Percentiles rank a stretch among this genome's conserved stretches.
Evolutionary conservation across 2,888 invertebrate genomes (phyloP).

Genomic region (Lepeophtheirus nordmannii): DNA sequence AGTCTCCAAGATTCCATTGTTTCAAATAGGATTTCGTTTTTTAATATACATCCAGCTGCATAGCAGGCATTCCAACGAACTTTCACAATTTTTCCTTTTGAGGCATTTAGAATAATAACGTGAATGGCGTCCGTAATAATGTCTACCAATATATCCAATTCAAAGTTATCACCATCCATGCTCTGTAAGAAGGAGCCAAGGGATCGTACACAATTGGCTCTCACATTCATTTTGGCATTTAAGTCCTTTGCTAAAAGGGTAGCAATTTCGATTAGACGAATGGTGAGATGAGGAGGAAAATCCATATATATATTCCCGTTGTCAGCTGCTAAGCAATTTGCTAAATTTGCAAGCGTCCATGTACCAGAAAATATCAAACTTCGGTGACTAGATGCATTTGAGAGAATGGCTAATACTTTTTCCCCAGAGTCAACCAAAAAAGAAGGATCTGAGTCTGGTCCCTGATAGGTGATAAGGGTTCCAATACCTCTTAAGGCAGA

Average conservation of each 20-base stretch:
- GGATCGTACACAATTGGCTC: conserved; percentile 11
- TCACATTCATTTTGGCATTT: conserved; percentile 8
- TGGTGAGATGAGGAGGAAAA: conserved; percentile 10
- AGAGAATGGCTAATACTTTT: not conserved
- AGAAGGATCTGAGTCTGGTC: not conserved
- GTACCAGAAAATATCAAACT: conserved; percentile 1
- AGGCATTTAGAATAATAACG: conserved; percentile 1
- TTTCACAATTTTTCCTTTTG: conserved; percentile 8
- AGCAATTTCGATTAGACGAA: not conserved
- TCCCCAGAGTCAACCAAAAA: conserved; percentile 2
- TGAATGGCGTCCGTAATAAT: not conserved
- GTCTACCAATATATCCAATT: not conserved
- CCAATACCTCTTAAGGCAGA: conserved; percentile 8
- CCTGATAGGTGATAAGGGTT: not conserved
- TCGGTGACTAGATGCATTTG: not conserved
- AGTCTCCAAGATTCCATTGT: not conserved
- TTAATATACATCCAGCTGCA: not conserved
- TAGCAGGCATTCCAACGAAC: conserved; percentile 19
- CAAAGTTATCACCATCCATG: not conserved
- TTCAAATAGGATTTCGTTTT: not conserved
- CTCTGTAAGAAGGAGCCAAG: conserved; percentile 8
- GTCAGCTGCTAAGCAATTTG: conserved; percentile 3
- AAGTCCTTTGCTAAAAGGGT: not conserved
- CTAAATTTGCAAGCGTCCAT: conserved; percentile 10
- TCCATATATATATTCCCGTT: not conserved